Conservation (phyloP, 2,113 vertebrate genomes). For the Tichodroma muraria region DNA sequence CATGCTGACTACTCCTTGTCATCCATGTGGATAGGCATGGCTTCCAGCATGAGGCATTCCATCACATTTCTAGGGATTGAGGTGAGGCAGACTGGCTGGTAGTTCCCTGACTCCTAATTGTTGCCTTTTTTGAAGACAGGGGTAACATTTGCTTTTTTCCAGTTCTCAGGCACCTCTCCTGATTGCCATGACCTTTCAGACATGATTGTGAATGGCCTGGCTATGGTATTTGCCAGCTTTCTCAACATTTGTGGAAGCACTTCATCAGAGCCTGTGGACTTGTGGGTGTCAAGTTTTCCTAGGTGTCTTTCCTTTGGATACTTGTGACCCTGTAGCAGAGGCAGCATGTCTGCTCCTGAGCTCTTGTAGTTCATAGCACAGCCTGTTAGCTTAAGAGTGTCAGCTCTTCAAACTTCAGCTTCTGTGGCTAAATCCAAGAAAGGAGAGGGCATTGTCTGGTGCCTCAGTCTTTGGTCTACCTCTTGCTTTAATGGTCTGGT, state of each 20-base stretch:
- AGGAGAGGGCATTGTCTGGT: not conserved
- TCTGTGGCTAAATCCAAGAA: not conserved
- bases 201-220: not conserved
- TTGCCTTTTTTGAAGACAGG: not conserved
- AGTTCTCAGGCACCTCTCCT: not conserved
- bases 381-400: not conserved
- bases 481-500: not conserved
- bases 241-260: not conserved
- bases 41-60: not conserved
- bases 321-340: not conserved
- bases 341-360: rapidly evolving
- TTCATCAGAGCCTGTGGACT: not conserved
- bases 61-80: not conserved
- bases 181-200: not conserved
- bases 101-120: not conserved
- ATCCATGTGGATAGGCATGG: not conserved
- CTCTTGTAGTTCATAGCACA: not conserved
- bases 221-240: not conserved
- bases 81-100: not conserved
- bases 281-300: not conserved
- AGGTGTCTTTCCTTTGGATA: not conserved
- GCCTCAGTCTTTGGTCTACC: not conserved
- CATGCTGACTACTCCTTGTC: not conserved
- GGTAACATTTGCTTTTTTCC: not conserved
- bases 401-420: not conserved